A percentile compares a stretch with the other conserved stretches of the same genome.
These are phyloP conservation scores for Geotrupes spiniger DNA, from an alignment of 2,888 invertebrate genomes.

Conservation along the genomic window DNA sequence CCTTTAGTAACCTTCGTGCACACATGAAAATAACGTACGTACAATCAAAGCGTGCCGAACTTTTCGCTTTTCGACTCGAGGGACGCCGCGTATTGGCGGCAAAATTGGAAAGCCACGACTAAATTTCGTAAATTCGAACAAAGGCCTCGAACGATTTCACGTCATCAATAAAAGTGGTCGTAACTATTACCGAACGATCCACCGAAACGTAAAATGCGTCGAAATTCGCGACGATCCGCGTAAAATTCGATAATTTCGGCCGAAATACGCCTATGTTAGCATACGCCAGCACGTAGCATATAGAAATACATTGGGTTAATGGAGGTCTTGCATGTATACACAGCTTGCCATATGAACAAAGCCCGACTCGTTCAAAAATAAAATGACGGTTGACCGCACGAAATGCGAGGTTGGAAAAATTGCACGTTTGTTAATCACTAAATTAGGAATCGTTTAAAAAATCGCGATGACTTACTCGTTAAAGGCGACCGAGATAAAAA, in stretches of 20 bases:
- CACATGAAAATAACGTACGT: not conserved
- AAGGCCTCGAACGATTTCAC: slow-evolving; percentile 44
- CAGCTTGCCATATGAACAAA: slow-evolving; percentile 51
- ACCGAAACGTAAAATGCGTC: slow-evolving; percentile 5
- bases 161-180: slow-evolving; percentile 48
- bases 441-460: slow-evolving; percentile 38
- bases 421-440: slow-evolving; percentile 39
- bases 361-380: slow-evolving; percentile 34
- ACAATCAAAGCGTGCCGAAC: not conserved
- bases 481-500: slow-evolving; percentile 31
- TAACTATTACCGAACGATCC: slow-evolving; percentile 29
- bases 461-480: slow-evolving; percentile 22
- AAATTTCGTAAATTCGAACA: slow-evolving; percentile 40
- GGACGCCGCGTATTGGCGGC: slow-evolving; percentile 39
- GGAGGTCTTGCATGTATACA: slow-evolving; percentile 50
- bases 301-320: slow-evolving; percentile 49
- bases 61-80: not conserved
- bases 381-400: slow-evolving; percentile 21
- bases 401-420: slow-evolving; percentile 29
- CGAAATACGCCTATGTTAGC: slow-evolving; percentile 35
- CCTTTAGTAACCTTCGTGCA: slow-evolving; percentile 12
- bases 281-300: slow-evolving; percentile 29
- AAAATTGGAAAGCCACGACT: slow-evolving; percentile 37
- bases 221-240: slow-evolving; percentile 25
- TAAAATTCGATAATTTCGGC: slow-evolving; percentile 34